phyloP scores from a whole-genome alignment of 2,797 vertebrate species.

The Cynodonichthys magdalenae region DNA sequence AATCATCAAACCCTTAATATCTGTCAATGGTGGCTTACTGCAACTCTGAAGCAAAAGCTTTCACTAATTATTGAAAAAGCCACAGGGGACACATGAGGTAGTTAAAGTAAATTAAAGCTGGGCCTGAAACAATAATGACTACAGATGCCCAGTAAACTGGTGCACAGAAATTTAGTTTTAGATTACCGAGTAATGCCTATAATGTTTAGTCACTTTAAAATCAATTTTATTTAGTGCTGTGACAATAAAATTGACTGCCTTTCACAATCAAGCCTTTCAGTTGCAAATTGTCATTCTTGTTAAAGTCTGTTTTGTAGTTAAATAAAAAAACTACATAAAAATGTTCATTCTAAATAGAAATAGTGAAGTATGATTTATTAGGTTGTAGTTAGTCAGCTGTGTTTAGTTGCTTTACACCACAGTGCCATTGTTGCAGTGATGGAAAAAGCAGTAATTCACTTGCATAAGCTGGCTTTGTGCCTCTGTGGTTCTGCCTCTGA shows the following conservation, averaged over 20 bases:
- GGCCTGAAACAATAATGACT: conserved; percentile 16
- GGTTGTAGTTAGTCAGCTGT: too few species aligned
- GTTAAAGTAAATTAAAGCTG: conserved; percentile 35
- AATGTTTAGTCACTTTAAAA: conserved; percentile 12
- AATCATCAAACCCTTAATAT: conserved; percentile 30
- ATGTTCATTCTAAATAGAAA: too few species aligned
- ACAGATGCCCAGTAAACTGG: conserved; percentile 13
- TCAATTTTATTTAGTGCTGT: background rate
- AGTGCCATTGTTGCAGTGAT: too few species aligned
- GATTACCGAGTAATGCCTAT: conserved; percentile 18
- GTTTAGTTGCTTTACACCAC: too few species aligned
- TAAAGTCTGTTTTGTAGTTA: too few species aligned
- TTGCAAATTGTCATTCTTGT: too few species aligned
- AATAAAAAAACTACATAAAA: too few species aligned
- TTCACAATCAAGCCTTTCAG: too few species aligned
- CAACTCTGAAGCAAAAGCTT: conserved; percentile 19
- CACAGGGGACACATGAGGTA: conserved; percentile 27
- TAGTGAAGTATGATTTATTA: too few species aligned
- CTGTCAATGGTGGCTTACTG: conserved; percentile 21
- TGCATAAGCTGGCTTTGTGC: too few species aligned
- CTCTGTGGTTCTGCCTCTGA: too few species aligned
- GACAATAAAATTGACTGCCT: background rate
- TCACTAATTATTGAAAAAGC: conserved; percentile 39
- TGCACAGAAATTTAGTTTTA: background rate
- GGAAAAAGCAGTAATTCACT: too few species aligned